phyloP scores from a whole-genome alignment of 2,797 vertebrate species.

The Monodelphis domestica region DNA sequence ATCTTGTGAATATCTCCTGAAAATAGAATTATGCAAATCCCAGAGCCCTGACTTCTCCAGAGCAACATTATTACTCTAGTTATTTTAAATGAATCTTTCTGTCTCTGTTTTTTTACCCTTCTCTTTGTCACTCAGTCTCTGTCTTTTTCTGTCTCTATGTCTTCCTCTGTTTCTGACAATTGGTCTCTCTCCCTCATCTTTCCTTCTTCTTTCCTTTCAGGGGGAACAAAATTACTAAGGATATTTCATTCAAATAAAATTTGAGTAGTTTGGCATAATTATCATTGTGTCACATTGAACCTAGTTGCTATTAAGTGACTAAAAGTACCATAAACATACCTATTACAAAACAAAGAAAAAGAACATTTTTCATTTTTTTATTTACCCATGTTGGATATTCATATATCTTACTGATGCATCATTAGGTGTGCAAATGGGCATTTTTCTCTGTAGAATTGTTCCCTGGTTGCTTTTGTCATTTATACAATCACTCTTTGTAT shows the following conservation, averaged over 20 bases:
- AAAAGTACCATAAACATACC: neutral
- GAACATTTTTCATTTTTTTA: neutral
- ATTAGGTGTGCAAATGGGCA: neutral
- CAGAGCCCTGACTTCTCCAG: slow-evolving; percentile 8
- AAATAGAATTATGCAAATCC: slow-evolving; percentile 46
- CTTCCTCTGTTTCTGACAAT: neutral
- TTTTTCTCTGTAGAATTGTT: neutral
- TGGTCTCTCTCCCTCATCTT: neutral
- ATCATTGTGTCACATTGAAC: neutral
- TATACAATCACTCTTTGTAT: slow-evolving; percentile 34
- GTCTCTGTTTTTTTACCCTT: neutral
- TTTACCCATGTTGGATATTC: neutral
- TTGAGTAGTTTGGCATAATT: neutral
- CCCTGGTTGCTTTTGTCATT: neutral
- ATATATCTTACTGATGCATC: neutral
- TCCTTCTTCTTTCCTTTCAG: neutral
- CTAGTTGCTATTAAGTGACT: slow-evolving; percentile 1
- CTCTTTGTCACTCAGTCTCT: neutral
- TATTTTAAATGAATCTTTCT: slow-evolving; percentile 45
- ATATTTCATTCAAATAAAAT: slow-evolving; percentile 35
- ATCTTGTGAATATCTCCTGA: slow-evolving; percentile 48
- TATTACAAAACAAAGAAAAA: slow-evolving; percentile 26
- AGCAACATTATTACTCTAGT: neutral
- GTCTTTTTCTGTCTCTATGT: neutral
- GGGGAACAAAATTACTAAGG: neutral